Conservation (phyloP, 1,140 invertebrate species). For the Drosophila repleta region DNA sequence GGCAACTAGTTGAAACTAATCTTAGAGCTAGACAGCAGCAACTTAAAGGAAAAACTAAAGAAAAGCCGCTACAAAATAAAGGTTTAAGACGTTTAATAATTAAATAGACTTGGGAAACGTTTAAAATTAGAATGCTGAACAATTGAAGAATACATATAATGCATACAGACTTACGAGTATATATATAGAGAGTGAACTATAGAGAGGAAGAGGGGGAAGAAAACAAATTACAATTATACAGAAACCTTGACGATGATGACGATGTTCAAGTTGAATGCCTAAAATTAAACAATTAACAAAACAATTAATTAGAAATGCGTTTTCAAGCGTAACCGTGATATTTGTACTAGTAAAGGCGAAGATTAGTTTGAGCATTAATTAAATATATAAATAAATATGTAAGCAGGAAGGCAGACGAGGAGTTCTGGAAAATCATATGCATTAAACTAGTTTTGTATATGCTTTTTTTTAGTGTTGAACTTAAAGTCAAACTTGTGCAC, state of each 20-base stretch:
- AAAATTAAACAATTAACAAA: conserved; percentile 38
- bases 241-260: conserved; percentile 14
- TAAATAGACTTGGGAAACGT: conserved; percentile 39
- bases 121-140: conserved; percentile 45
- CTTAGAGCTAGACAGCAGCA: conserved; percentile 14
- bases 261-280: conserved; percentile 34
- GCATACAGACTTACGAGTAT: conserved; percentile 30
- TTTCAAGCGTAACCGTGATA: conserved; percentile 72
- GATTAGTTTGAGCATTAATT: conserved; percentile 55
- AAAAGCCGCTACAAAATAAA: conserved; percentile 23
- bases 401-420: conserved; percentile 26
- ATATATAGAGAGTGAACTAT: conserved; percentile 11
- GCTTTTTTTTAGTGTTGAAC: conserved; percentile 76
- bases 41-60: conserved; percentile 6
- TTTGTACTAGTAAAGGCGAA: conserved; percentile 79
- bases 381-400: conserved; percentile 31
- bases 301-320: conserved; percentile 57
- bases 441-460: conserved; percentile 79
- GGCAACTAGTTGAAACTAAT: conserved; percentile 31
- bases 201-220: conserved; percentile 3
- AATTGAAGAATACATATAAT: conserved; percentile 24
- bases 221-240: conserved; percentile 21
- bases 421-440: conserved; percentile 52
- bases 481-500: conserved; percentile 81
- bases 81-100: conserved; percentile 32